Evolutionary conservation across 2,888 invertebrate genomes (phyloP).

Genomic region (Globia sparganii): DNA sequence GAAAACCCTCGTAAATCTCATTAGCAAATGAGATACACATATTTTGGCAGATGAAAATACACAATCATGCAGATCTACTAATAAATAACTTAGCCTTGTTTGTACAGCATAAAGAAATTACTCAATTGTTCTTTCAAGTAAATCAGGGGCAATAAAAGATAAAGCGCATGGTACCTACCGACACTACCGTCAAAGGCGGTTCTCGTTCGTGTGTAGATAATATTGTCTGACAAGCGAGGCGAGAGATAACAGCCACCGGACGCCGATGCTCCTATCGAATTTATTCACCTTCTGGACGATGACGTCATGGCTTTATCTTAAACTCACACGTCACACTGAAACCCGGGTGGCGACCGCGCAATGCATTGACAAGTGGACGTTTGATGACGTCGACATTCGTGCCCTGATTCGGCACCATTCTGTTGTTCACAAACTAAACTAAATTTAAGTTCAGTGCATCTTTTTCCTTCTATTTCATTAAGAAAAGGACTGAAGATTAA

Average conservation of each 20-base stretch:
- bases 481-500: too few relatives aligned
- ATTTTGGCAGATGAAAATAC: too few relatives aligned
- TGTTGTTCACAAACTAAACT: too few relatives aligned
- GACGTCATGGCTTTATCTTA: conserved; percentile 65
- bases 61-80: conserved; percentile 21
- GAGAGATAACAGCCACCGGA: conserved; percentile 62
- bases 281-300: conserved; percentile 56
- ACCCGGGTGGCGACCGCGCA: conserved; percentile 48
- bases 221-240: conserved; percentile 62
- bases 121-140: conserved; percentile 54
- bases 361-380: conserved; percentile 46
- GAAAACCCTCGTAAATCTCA: conserved; percentile 36
- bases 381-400: conserved; percentile 24
- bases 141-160: conserved; percentile 53
- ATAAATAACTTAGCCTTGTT: conserved; percentile 23
- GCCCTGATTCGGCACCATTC: too few relatives aligned
- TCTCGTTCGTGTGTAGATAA: conserved; percentile 54
- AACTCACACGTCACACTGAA: conserved; percentile 56
- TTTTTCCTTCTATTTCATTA: too few relatives aligned
- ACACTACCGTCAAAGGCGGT: conserved; percentile 44
- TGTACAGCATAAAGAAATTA: conserved; percentile 39
- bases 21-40: too few relatives aligned
- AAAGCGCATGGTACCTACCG: conserved; percentile 41
- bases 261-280: conserved; percentile 57
- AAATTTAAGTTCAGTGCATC: too few relatives aligned